These are phyloP conservation scores for Coelopa frigida DNA, from an alignment of 1,140 invertebrate genomes.

Conservation along the genomic window DNA sequence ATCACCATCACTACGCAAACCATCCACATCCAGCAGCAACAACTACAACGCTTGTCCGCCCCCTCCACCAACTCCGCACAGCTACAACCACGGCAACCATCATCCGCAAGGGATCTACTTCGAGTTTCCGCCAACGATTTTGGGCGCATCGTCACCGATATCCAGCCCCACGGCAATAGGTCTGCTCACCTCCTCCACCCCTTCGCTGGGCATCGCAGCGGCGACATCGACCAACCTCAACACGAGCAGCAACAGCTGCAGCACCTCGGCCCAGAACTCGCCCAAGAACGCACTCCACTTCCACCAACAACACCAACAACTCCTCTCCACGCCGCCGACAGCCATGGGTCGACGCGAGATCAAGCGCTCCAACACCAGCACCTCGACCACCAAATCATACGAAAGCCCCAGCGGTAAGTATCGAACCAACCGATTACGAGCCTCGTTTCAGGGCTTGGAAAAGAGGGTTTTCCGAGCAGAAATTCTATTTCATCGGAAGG, in stretches of 20 bases:
- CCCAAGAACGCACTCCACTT: slow-evolving; percentile 13
- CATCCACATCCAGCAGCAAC: slow-evolving; percentile 38
- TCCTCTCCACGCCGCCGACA: slow-evolving; percentile 20
- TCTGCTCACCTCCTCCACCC: slow-evolving; percentile 27
- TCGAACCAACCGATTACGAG: too few species aligned
- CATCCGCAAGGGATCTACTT: slow-evolving; percentile 38
- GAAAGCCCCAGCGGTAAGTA: slow-evolving; percentile 41
- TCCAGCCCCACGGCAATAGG: too few species aligned
- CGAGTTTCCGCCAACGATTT: slow-evolving; percentile 28
- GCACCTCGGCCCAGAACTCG: slow-evolving; percentile 16
- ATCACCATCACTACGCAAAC: slow-evolving; percentile 43
- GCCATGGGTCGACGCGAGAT: slow-evolving; percentile 43
- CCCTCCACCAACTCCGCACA: slow-evolving; percentile 37
- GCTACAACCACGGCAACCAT: slow-evolving; percentile 15
- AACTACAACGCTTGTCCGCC: slow-evolving; percentile 41
- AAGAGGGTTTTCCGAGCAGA: too few species aligned
- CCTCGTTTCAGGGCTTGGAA: too few species aligned
- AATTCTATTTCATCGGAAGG: too few species aligned
- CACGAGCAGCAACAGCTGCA: slow-evolving; percentile 10
- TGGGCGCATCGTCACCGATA: not conserved
- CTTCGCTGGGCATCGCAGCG: slow-evolving; percentile 22
- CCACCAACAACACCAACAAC: slow-evolving; percentile 12
- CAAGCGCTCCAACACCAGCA: slow-evolving; percentile 41
- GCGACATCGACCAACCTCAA: not conserved
- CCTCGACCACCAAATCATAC: slow-evolving; percentile 38